Base-by-base conservation (phyloP, 2,113 vertebrate genomes). In the Cheilinus undulatus region DNA sequence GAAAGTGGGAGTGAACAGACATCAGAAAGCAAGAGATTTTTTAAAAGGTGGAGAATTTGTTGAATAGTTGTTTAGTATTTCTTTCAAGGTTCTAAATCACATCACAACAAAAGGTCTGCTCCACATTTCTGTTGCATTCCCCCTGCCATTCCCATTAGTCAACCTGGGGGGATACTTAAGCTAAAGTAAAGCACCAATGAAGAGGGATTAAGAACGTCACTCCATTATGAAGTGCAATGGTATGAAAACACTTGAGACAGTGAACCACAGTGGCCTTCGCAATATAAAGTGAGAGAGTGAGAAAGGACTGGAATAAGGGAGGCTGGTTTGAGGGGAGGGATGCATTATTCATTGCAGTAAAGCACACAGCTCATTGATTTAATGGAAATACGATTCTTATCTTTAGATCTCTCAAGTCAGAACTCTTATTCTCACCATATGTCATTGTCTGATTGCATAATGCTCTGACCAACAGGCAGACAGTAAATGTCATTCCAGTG, bases 311-410 rank as follows among this genome's bases (percentile, higher is more conserved):
- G 63, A 84, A 53, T n/a, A 34, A 61, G 69, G 71, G 65, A 69
- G 69, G 68, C 66, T 43, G 73, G 66, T 78, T 64, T 80, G 62
- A 83, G 69, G 72, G 61, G 30, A n/a, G 23, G 7, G 17, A 89
- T 91, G 78, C 91, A 91, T 91, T 91, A 92, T 93, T 91, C 85
- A 93, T 91, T 7, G 51, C 67, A 28, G 73, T 92, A 86, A 91
- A 87, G 88, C 87, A 72, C 86, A 87, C 88, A 85, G 85, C 85
- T 80, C 85, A 91, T 92, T 88, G 92, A 91, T 92, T 91, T 83
- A 91, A 91, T 92, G 90, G 87, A 91, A 92, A 92, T 89, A 86
- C 71, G 61, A 92, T 88, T 91, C 80, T 89, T 91, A 90, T 93
- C 89, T 88, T 91, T 80, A 75, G 90, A 92, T 87, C 84, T 86